A percentile compares a stretch with the other conserved stretches of the same genome.
phyloP scores from a whole-genome alignment of 1,140 invertebrate species.

The Drosophila novamexicana region DNA sequence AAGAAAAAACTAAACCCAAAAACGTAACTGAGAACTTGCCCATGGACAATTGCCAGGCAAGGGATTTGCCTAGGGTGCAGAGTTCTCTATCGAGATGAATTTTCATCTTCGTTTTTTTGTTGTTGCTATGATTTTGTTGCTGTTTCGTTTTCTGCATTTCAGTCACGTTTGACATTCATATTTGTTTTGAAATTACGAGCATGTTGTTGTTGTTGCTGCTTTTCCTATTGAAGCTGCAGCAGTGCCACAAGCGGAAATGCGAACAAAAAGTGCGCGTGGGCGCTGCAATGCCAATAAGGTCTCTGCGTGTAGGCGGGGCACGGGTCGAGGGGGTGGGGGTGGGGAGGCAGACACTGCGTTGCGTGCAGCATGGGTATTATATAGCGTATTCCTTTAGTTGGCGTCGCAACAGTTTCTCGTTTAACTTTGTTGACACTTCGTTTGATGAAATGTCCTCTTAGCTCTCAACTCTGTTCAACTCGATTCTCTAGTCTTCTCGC shows the following conservation, averaged over 20 bases:
- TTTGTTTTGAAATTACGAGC: constrained; percentile 71
- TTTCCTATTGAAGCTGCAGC: constrained; percentile 28
- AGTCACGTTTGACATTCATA: constrained; percentile 79
- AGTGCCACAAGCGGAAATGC: constrained; percentile 11
- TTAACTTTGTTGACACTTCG: constrained; percentile 76
- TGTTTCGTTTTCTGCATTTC: constrained; percentile 58
- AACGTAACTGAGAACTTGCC: background rate
- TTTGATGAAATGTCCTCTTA: constrained; percentile 67
- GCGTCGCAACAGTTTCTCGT: constrained; percentile 69
- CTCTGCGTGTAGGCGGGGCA: background rate
- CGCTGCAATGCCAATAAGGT: constrained; percentile 5
- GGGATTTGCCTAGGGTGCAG: background rate
- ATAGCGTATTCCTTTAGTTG: constrained; percentile 41
- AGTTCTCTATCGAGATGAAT: background rate
- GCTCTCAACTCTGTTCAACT: constrained; percentile 22
- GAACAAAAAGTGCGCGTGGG: constrained; percentile 18
- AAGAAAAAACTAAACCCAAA: background rate
- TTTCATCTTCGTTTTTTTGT: constrained; percentile 5
- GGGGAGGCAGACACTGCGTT: constrained; percentile 29
- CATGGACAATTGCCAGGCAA: constrained; percentile 1
- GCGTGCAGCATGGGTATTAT: constrained; percentile 63
- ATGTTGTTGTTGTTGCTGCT: constrained; percentile 29
- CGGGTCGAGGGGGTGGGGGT: background rate
- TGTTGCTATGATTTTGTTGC: background rate
- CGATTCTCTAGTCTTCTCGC: constrained; percentile 2